Conservation (phyloP, 2,113 vertebrate genomes). For the Lepus americanus region DNA sequence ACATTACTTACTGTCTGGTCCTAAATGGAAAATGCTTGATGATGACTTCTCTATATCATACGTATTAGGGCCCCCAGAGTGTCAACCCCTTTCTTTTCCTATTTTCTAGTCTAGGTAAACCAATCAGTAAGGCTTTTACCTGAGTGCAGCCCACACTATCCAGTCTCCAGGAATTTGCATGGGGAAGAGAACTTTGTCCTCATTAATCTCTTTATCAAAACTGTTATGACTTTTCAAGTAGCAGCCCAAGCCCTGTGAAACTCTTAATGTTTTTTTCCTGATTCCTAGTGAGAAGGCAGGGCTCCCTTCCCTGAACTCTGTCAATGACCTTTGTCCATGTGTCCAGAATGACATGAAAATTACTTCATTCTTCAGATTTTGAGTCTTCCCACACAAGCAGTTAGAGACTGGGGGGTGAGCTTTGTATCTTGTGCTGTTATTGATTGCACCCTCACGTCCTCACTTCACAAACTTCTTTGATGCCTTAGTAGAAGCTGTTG, state of each 20-base stretch:
- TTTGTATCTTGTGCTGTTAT: neutral
- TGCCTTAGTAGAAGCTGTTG: neutral
- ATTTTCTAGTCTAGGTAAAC: neutral
- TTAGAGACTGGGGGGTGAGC: neutral
- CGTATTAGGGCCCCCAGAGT: neutral
- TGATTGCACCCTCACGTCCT: neutral
- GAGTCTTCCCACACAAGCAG: neutral
- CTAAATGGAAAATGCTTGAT: conserved; percentile 7
- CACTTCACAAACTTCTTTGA: neutral
- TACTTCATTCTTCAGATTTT: neutral
- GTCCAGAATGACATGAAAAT: neutral
- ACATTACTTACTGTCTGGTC: neutral
- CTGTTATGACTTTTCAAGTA: neutral
- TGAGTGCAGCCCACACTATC: neutral
- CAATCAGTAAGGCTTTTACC: neutral
- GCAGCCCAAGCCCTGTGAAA: neutral
- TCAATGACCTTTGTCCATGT: neutral
- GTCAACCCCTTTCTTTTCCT: neutral
- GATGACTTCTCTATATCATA: neutral
- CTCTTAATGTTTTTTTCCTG: neutral
- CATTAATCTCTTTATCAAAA: neutral
- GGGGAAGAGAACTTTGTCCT: neutral
- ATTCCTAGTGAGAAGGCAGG: neutral
- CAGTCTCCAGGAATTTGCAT: neutral
- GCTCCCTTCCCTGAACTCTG: neutral